A percentile compares a stretch with the other conserved stretches of the same genome.
These are phyloP conservation scores for Cryptomyrus ogoouensis DNA, from an alignment of 2,113 vertebrate species.

Conservation along the genomic window DNA sequence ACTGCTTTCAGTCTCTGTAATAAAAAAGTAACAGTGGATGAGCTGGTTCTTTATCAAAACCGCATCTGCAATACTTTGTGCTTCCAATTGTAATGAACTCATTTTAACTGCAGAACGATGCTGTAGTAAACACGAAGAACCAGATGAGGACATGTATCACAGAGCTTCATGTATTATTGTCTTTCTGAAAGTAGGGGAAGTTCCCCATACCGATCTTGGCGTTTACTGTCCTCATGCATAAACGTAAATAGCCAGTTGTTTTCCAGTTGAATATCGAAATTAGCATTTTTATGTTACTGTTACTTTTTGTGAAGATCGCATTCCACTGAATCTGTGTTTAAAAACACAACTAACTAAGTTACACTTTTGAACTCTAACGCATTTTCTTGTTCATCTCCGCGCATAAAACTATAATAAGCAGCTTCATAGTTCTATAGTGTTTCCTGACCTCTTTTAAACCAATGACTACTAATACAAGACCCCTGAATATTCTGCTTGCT, in stretches of 20 bases:
- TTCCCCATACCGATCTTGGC: not conserved
- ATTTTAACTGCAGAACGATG: not conserved
- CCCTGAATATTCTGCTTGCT: not conserved
- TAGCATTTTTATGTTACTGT: not conserved
- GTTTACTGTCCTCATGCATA: not conserved
- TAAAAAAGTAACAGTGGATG: not conserved
- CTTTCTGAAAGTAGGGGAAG: not conserved
- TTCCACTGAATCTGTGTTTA: not conserved
- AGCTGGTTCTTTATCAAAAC: not conserved
- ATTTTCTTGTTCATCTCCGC: not conserved
- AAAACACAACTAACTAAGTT: not conserved
- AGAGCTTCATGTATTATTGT: not conserved
- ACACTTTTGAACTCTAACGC: not conserved
- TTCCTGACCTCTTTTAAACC: not conserved
- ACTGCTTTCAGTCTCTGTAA: constrained; percentile 42
- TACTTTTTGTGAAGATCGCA: not conserved
- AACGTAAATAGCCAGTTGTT: not conserved
- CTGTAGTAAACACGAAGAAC: not conserved
- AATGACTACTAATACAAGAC: not conserved
- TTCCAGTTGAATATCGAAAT: not conserved
- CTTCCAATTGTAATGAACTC: not conserved
- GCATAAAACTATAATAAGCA: not conserved
- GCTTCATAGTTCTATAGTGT: not conserved
- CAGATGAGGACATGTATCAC: not conserved
- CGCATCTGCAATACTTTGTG: not conserved